phyloP scores from a whole-genome alignment of 2,797 vertebrate species.

The Cuniculus paca region DNA sequence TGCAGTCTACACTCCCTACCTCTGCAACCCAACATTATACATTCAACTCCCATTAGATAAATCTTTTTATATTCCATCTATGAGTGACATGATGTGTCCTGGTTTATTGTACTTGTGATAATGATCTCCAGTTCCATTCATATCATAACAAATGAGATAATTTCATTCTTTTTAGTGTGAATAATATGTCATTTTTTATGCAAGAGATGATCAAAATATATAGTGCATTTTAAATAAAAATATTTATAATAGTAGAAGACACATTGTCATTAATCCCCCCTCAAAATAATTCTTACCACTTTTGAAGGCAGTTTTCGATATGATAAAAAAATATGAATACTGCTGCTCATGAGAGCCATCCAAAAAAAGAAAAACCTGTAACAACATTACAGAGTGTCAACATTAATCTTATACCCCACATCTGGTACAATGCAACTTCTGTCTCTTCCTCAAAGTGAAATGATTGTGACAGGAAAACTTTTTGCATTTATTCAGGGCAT shows the following conservation, averaged over 20 bases:
- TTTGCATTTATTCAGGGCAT: background rate
- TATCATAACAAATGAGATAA: background rate
- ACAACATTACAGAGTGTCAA: background rate
- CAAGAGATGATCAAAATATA: background rate
- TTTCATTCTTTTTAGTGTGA: background rate
- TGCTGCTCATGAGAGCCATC: background rate
- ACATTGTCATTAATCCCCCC: background rate
- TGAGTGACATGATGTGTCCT: background rate
- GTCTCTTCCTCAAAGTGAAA: background rate
- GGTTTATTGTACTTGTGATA: background rate
- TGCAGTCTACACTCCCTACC: background rate
- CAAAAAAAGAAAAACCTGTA: background rate
- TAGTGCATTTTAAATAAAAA: background rate
- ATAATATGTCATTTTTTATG: background rate
- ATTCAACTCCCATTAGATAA: background rate
- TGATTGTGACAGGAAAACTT: background rate
- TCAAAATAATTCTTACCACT: background rate
- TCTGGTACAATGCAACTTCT: background rate
- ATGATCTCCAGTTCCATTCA: background rate
- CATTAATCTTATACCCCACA: background rate
- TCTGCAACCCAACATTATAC: background rate
- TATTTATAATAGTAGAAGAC: background rate
- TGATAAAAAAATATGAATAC: background rate
- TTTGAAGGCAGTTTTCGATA: background rate
- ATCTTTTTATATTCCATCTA: background rate